Conservation (phyloP, 2,888 invertebrate species). For the Archaeoteleia sp. region DNA sequence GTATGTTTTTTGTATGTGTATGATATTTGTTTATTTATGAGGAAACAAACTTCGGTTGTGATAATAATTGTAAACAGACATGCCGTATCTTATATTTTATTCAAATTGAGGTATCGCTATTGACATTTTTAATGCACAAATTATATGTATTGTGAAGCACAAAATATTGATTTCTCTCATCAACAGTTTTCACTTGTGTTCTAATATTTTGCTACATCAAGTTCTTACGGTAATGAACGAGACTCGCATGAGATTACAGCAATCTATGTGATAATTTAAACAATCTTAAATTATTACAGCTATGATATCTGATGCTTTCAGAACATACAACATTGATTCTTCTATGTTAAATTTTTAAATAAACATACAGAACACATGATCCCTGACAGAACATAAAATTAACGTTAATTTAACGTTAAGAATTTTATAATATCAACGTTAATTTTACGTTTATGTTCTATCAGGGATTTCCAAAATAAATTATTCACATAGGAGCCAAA, state of each 20-base stretch:
- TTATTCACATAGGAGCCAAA: too few species aligned
- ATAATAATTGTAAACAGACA: neutral
- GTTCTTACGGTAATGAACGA: constrained; percentile 26
- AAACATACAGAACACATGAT: neutral
- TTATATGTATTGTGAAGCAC: constrained; percentile 24
- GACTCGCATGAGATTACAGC: constrained; percentile 21
- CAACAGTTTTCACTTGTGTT: constrained; percentile 26
- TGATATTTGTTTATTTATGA: neutral
- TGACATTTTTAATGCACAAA: constrained; percentile 35
- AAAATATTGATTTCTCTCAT: constrained; percentile 37
- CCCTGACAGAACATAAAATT: neutral
- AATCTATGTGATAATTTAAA: constrained; percentile 20
- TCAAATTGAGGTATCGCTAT: constrained; percentile 39
- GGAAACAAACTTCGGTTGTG: neutral
- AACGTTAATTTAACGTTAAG: too few species aligned
- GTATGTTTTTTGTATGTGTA: too few species aligned
- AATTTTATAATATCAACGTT: too few species aligned
- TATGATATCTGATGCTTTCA: neutral
- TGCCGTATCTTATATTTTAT: constrained; percentile 45
- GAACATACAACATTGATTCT: neutral
- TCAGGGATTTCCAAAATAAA: neutral
- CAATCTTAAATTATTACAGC: constrained; percentile 12
- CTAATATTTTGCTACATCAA: constrained; percentile 34
- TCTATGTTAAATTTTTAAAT: neutral
- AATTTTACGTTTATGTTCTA: too few species aligned